These are phyloP conservation scores for Acanthopagrus latus DNA, from an alignment of 2,797 vertebrate species.

Conservation along the genomic window DNA sequence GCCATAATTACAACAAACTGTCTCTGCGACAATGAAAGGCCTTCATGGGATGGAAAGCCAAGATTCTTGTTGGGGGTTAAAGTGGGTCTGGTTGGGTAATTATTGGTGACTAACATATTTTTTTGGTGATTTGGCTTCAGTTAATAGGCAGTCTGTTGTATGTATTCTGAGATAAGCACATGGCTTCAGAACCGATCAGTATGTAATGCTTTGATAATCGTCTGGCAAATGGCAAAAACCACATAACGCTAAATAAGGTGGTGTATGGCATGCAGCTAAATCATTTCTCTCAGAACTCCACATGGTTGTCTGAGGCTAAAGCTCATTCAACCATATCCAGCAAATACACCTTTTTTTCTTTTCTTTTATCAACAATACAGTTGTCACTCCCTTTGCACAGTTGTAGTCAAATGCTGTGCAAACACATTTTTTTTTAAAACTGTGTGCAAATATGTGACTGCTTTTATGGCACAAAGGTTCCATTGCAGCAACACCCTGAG, in stretches of 20 bases:
- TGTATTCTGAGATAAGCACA: not conserved
- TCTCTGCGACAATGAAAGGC: slow-evolving; percentile 9
- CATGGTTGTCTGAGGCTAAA: slow-evolving; percentile 1
- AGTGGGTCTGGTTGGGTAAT: slow-evolving; percentile 2
- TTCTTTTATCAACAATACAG: not conserved
- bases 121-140: slow-evolving; percentile 28
- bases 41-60: not conserved
- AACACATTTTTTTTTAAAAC: slow-evolving; percentile 4
- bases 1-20: slow-evolving; percentile 14
- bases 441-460: not conserved
- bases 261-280: not conserved
- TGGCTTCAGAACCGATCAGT: not conserved
- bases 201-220: not conserved
- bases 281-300: not conserved
- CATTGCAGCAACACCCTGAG: slow-evolving; percentile 24
- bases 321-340: not conserved
- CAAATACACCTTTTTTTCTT: not conserved
- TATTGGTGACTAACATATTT: slow-evolving; percentile 6
- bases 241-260: not conserved
- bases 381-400: slow-evolving; percentile 1
- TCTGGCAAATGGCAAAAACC: not conserved
- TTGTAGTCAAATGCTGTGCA: not conserved
- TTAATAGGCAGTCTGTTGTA: not conserved
- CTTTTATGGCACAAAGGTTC: slow-evolving; percentile 24
- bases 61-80: not conserved